Percentiles rank a stretch among this genome's conserved stretches.
These are phyloP conservation scores for Porites rus DNA, from an alignment of 92 coral and sea anemone genomes.

Conservation along the genomic window DNA sequence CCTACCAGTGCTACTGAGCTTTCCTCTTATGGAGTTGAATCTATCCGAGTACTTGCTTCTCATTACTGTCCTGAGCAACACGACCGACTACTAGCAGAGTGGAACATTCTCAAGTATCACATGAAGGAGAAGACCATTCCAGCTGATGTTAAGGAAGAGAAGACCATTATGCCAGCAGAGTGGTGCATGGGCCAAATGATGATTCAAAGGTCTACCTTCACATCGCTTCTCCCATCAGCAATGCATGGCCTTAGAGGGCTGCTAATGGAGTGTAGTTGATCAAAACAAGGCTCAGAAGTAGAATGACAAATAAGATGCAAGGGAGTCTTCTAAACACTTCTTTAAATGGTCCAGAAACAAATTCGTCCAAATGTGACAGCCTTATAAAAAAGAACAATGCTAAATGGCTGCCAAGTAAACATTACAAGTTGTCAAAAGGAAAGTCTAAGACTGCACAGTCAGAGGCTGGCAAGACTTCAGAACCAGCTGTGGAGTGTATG, in stretches of 20 bases:
- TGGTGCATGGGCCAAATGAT: slow-evolving; percentile 26
- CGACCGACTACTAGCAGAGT: slow-evolving; percentile 30
- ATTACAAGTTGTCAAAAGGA: too few species aligned
- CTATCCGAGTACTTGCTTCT: slow-evolving; percentile 46
- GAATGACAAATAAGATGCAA: slow-evolving; percentile 1
- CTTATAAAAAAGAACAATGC: too few species aligned
- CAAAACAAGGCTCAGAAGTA: slow-evolving; percentile 24
- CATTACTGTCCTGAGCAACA: slow-evolving; percentile 42
- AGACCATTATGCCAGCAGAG: slow-evolving; percentile 36
- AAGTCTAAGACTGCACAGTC: too few species aligned
- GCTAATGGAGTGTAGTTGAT: slow-evolving; percentile 19
- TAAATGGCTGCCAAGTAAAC: too few species aligned
- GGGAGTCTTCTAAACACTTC: neutral
- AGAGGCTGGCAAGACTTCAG: too few species aligned
- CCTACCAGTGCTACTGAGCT: slow-evolving; percentile 54
- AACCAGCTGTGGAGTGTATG: too few species aligned
- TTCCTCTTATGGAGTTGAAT: slow-evolving; percentile 34
- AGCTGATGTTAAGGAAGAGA: slow-evolving; percentile 17
- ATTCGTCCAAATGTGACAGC: too few species aligned
- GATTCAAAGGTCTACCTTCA: slow-evolving; percentile 13
- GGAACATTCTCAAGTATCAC: slow-evolving; percentile 26
- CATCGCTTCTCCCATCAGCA: slow-evolving; percentile 30
- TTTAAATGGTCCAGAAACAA: too few species aligned
- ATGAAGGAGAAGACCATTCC: slow-evolving; percentile 37
- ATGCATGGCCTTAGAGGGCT: slow-evolving; percentile 26